A percentile compares a stretch with the other conserved stretches of the same genome.
Evolutionary conservation across 2,888 invertebrate genomes (phyloP).

Genomic region (Sthenelais limicola): DNA sequence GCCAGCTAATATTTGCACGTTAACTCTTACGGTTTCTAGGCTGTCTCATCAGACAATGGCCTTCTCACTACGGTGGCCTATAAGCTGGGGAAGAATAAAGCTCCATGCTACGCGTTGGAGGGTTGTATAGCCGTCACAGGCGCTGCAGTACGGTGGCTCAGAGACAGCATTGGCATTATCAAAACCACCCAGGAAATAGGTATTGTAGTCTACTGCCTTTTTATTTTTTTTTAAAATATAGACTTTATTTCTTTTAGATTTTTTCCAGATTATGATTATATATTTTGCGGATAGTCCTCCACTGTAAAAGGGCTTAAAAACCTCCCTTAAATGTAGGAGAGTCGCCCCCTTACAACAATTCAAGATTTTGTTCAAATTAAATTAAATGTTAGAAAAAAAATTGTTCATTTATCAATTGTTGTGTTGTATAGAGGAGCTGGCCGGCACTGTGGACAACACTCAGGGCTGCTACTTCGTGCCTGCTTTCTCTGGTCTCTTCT

Average conservation of each 20-base stretch:
- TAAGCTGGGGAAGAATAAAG: conserved; percentile 85
- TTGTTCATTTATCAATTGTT: too few relatives aligned
- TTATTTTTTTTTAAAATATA: too few relatives aligned
- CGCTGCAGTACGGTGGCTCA: conserved; percentile 91
- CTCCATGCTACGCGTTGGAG: conserved; percentile 93
- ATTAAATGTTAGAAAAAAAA: too few relatives aligned
- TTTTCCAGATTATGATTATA: too few relatives aligned
- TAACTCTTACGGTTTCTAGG: conserved; percentile 74
- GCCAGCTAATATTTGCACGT: too few relatives aligned
- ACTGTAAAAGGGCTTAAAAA: too few relatives aligned
- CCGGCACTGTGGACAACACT: conserved; percentile 86
- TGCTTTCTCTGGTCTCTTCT: conserved; percentile 96
- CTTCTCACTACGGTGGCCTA: conserved; percentile 93
- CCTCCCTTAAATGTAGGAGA: too few relatives aligned
- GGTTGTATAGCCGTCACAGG: conserved; percentile 80
- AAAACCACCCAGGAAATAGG: conserved; percentile 79
- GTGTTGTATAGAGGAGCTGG: conserved; percentile 78
- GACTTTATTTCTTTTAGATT: too few relatives aligned
- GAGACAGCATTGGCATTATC: conserved; percentile 91
- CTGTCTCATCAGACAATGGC: conserved; percentile 89
- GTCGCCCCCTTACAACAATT: too few relatives aligned
- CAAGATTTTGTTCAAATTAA: too few relatives aligned
- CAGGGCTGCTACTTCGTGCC: conserved; percentile 99
- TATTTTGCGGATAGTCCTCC: too few relatives aligned
- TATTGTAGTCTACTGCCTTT: too few relatives aligned